Evolutionary conservation across 37 sponge, comb jelly and placozoan genomes (phyloP), one percentile per base, ranked within the genome.

Genomic region (Spongilla lacustris): DNA sequence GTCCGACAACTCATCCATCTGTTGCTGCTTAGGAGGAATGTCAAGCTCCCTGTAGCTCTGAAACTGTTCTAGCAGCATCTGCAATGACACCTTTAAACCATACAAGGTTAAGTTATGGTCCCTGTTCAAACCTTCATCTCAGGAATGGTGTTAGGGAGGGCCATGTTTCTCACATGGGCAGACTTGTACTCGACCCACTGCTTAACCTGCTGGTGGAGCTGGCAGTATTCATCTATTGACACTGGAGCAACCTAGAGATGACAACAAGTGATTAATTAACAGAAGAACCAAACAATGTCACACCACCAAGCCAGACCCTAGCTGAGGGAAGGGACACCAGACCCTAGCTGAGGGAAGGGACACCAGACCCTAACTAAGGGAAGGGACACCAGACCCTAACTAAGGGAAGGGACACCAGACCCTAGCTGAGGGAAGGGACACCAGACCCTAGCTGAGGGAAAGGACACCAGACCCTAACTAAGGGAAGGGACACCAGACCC

Each of bases 151-250:
- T 24, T 48, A 79, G 91, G 92, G 41, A 90, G 90, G 28, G 83
- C 81, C 77, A 84, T 78, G 25, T 48, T 41, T 70, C 75, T 81
- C 76, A 82, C 66, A 46, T 32, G 31, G 14, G 79, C 58, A 9
- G 67, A 67, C 87, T 93, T 90, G 9, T 74, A 50, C 22, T 78
- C 73, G 9, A 90, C 66, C 92, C 92, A 93, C 28, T 48, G 25
- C 75, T 50, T 70, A 71, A 80, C 67, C n/a, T 8, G 67, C 19
- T 70, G 72, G 76, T 84, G 70, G 9, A 93, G 71, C 22, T 70
- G 31, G 28, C 66, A n/a, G 76, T 90, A 93, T 71, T 90, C 94
- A 0, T 86, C 88, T 10, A 73, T 5, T 6, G 88, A 84, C 23
- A 85, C 84, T 21, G 29, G 73, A 13, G 89, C 85, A 26, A 75